Base-by-base conservation (phyloP, 1,140 invertebrate species). In the Rhysida immarginata region DNA sequence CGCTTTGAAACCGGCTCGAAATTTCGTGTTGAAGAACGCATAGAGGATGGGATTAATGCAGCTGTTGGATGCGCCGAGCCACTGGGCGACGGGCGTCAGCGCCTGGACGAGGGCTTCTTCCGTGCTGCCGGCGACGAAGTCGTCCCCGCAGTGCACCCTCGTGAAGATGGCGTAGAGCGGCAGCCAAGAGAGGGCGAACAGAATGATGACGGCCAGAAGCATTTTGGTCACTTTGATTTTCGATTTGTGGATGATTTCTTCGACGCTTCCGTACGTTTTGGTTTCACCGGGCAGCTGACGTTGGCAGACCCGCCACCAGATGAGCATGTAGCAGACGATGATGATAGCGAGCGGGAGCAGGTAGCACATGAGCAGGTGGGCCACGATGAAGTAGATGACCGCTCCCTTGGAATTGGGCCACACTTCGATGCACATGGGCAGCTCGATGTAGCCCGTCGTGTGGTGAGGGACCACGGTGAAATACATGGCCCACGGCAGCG, bases 181-280 rank as follows among this genome's bases (percentile, higher is more conserved):
- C 59, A 94, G 74, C 94, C 94, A 97, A 20, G 89, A 95, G 0
- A 94, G 70, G 0, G 93, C 87, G 70, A 98, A 98, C 0, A 96
- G 74, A n/a, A 95, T 84, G 1, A 96, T 91, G 0, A 98, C 93
- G 0, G 87, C 85, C 0, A 95, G 81, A 55, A 98, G 73, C 94
- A 98, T 97, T 71, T 96, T 95, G 2, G 96, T 84, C 20, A 96
- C 93, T 27, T 69, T 67, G 18, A 70, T 51, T 55, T 69, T 70
- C n/a, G 70, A 70, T 51, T 68, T 58, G 29, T 73, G 67, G 24
- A 71, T 68, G 46, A 72, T 66, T n/a, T 63, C 61, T 44, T 69
- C 61, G n/a, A 66, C 64, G 21, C 61, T 46, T 21, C 63, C 61
- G 57, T 69, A 65, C 21, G 68, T 65, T 13, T 66, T 58, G 0